Evolutionary conservation across 2,113 vertebrate species (phyloP), one percentile per base, ranked within the genome.

Genomic region (Crocuta crocuta): DNA sequence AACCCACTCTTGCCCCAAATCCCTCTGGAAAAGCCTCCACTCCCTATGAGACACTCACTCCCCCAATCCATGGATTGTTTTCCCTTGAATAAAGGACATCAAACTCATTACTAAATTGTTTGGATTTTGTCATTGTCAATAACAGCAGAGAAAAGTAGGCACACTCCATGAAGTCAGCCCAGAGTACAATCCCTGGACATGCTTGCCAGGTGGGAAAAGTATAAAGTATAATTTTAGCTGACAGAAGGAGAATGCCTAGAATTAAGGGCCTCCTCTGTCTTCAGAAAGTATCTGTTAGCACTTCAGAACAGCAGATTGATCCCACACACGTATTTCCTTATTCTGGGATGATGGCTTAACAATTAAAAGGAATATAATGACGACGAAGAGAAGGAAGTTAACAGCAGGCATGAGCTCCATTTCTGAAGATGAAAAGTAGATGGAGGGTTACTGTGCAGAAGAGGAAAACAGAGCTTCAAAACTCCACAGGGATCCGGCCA

Each of bases 131-230:
- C 65, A 17, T 15, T 48, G 63, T 79, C 63, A 68, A 73, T 26
- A 79, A 19, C 39, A 19, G 55, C 4, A 4, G n/a, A 82, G 58
- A 65, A n/a, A 35, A 82, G 21, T 0, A 39, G 2, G 17, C 45
- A 35, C 55, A 66, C 11, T 39, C 66, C 33, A 0, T 28, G 10
- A 45, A 39, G 28, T 28, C 0, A 0, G 0, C n/a, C 23, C 26
- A 2, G 31, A 26, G 12, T 10, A 17, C 13, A 16, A 39, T 3
- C 7, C 16, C 50, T 2, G 26, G 24, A 7, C 6, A 1, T 5
- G 26, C 21, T 12, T 16, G 6, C 48, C 5, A 43, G 55, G 33
- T 13, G 1, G n/a, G 23, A 33, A 82, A 50, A 53, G 12, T 8
- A 2, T 9, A 39, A 61, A 4, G 26, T 58, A 28, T 23, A 19